These are phyloP conservation scores for Diplosoma virens DNA, from an alignment of 23 tunicate genomes.

Conservation along the genomic window DNA sequence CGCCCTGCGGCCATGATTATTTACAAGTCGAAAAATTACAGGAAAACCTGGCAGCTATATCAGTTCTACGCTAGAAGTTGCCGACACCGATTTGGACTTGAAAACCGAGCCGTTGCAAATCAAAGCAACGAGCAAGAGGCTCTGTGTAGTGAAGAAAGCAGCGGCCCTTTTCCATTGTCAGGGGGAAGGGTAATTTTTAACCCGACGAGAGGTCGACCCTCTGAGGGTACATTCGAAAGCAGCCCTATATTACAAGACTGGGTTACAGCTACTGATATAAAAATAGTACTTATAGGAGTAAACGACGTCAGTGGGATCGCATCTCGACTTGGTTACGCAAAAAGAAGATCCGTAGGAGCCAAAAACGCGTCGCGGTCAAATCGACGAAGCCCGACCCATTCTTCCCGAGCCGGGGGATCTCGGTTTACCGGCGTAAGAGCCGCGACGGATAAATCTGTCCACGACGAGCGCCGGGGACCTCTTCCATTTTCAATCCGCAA, in stretches of 20 bases:
- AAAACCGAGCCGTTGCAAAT: slow-evolving; percentile 1
- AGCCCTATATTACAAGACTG: slow-evolving; percentile 57
- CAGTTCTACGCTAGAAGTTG: slow-evolving; percentile 66
- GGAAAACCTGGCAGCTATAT: slow-evolving; percentile 56
- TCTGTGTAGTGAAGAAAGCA: slow-evolving; percentile 37
- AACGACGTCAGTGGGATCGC: slow-evolving; percentile 12
- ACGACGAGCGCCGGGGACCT: no score
- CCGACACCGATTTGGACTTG: slow-evolving; percentile 16
- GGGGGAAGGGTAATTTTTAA: slow-evolving; percentile 52
- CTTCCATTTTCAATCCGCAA: background rate
- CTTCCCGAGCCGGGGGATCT: background rate
- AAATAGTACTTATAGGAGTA: slow-evolving; percentile 28
- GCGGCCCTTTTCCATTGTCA: slow-evolving; percentile 24
- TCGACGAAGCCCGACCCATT: background rate
- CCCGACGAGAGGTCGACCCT: slow-evolving; percentile 49
- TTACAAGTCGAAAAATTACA: slow-evolving; percentile 65
- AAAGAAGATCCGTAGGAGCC: background rate
- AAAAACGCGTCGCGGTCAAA: background rate
- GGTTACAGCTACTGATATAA: slow-evolving; percentile 74
- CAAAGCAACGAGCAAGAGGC: slow-evolving; percentile 49
- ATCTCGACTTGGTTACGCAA: background rate
- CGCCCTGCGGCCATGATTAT: slow-evolving; percentile 69
- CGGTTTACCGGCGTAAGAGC: background rate
- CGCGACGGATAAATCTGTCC: no score
- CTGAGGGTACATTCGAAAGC: slow-evolving; percentile 33